A percentile compares a stretch with the other conserved stretches of the same genome.
These are phyloP conservation scores for Apis dorsata DNA, from an alignment of 1,140 invertebrate species.

Conservation along the genomic window DNA sequence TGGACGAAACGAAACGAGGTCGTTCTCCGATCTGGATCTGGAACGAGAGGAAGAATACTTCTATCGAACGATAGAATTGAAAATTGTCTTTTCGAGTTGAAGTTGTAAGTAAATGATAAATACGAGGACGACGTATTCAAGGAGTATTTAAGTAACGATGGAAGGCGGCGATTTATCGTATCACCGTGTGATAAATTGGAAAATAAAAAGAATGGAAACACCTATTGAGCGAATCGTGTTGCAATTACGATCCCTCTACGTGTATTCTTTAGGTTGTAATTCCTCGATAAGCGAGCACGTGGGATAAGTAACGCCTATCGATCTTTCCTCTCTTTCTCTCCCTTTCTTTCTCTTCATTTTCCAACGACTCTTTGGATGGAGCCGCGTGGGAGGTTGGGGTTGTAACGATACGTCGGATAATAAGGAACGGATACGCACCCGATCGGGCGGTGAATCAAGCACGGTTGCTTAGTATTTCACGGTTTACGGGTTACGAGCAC, in stretches of 20 bases:
- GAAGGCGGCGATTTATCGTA: too few species aligned
- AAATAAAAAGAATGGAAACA: too few species aligned
- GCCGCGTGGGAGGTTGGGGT: constrained; percentile 25
- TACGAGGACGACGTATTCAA: too few species aligned
- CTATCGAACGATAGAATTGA: too few species aligned
- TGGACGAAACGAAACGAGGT: not conserved
- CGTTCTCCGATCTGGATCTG: too few species aligned
- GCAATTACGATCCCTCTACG: not conserved
- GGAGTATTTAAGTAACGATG: too few species aligned
- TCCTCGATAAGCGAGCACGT: not conserved
- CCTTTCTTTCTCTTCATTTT: not conserved
- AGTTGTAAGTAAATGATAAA: too few species aligned
- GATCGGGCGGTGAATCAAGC: constrained; percentile 47
- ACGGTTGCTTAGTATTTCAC: constrained; percentile 55
- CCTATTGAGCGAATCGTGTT: not conserved
- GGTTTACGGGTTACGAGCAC: constrained; percentile 46
- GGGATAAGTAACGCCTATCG: constrained; percentile 32
- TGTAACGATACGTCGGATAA: constrained; percentile 31
- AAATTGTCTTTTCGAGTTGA: too few species aligned
- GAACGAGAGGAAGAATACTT: too few species aligned
- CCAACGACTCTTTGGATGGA: not conserved
- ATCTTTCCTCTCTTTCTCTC: not conserved
- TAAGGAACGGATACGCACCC: constrained; percentile 46
- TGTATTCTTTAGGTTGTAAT: constrained; percentile 12
- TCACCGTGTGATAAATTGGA: too few species aligned